Evolutionary conservation across 1,140 invertebrate genomes (phyloP), one percentile per base, ranked within the genome.

Genomic region (Archivesica marissinica): DNA sequence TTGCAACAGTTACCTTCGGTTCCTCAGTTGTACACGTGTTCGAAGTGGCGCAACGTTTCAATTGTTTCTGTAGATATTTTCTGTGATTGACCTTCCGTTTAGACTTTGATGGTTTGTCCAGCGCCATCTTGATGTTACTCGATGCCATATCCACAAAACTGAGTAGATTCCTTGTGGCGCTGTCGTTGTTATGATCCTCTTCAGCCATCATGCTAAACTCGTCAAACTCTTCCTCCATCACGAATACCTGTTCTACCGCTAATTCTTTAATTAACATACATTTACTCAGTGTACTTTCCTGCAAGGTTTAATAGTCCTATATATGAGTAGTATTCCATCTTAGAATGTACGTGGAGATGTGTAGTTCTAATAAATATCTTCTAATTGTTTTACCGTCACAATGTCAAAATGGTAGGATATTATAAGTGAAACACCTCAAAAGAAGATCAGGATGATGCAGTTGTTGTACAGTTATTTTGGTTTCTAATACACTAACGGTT

Each of bases 11-110:
- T 44, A 72, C 56, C 64, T 70, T 86, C 9, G 54, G 68, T 17
- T 59, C 61, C 17, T 77, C 77, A 11, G 68, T 35, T 2, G 52
- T 4, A 56, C 79, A 72, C 70, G 76, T 76, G 0, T 85, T 64
- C 11, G 88, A 83, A 44, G 41, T 75, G 20, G 80, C 82, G 64
- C 91, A 91, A 11, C 88, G 70, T 76, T 92, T 93, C n/a, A 93
- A 75, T 47, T 93, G 91, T 83, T 93, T 93, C 80, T 92, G 92
- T 39, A 93, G 84, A 85, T 93, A 93, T 83, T 92, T 93, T 44
- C 92, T 76, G 54, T 93, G 92, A 68, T 93, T 93, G 23, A 93
- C 90, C 56, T 91, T 92, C 25, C 92, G 77, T 87, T 92, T 92
- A 35, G 87, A 92, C 59, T 90, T 90, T 0, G 82, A 81, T 13